Evolutionary conservation across 1,140 invertebrate genomes (phyloP).

Genomic region (Meloidogyne chitwoodi): DNA sequence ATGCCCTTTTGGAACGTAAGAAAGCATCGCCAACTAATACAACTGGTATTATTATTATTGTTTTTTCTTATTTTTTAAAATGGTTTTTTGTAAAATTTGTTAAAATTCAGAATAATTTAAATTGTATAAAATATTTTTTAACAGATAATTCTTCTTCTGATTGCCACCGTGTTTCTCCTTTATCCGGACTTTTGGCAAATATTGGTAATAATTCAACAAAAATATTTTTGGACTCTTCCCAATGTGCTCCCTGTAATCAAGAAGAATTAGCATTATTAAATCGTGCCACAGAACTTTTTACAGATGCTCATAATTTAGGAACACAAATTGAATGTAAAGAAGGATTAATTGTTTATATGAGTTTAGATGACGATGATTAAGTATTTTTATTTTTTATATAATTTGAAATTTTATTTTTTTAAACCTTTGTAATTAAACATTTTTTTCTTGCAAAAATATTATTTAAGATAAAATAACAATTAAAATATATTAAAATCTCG

Average conservation of each 20-base stretch:
- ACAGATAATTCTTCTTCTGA: not conserved
- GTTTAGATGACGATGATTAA: not conserved
- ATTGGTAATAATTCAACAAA: not conserved
- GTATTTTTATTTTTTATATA: too few relatives aligned
- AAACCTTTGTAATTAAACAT: too few relatives aligned
- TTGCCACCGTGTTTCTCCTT: not conserved
- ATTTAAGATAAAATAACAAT: too few relatives aligned
- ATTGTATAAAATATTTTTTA: not conserved
- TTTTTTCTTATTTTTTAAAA: too few relatives aligned
- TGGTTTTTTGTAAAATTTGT: too few relatives aligned
- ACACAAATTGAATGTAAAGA: conserved; percentile 29
- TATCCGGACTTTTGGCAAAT: not conserved
- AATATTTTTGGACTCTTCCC: not conserved
- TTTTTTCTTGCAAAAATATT: too few relatives aligned
- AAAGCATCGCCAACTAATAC: not conserved
- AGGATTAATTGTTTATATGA: conserved; percentile 17
- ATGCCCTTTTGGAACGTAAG: conserved; percentile 8
- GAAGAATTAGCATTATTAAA: conserved; percentile 12
- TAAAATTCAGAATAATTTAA: too few relatives aligned
- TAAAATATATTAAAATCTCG: too few relatives aligned
- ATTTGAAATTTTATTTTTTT: too few relatives aligned
- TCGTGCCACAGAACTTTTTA: conserved; percentile 6
- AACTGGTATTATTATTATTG: not conserved
- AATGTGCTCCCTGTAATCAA: not conserved
- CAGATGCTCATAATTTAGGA: conserved; percentile 7